Percentiles rank a stretch among this genome's conserved stretches.
These are phyloP conservation scores for Nasonia vitripennis DNA, from an alignment of 1,140 invertebrate genomes.

Conservation along the genomic window DNA sequence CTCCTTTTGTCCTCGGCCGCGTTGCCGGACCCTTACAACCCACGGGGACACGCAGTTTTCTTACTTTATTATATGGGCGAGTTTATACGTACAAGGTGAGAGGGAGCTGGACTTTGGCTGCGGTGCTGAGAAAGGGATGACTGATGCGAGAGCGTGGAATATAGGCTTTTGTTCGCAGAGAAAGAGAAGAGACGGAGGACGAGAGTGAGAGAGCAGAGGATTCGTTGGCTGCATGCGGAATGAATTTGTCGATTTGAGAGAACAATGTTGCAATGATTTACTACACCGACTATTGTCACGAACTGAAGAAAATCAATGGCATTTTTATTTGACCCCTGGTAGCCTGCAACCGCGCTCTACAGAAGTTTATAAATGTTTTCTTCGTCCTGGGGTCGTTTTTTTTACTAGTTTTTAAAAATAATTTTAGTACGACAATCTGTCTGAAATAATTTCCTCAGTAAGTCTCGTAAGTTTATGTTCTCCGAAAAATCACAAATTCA, in stretches of 20 bases:
- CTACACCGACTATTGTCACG: no score
- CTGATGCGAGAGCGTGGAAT: background rate
- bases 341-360: background rate
- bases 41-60: background rate
- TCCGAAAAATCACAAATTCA: background rate
- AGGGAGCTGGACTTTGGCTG: background rate
- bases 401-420: no score
- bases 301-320: background rate
- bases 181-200: background rate
- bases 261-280: background rate
- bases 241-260: slow-evolving; percentile 27
- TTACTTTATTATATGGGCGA: slow-evolving; percentile 9
- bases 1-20: slow-evolving; percentile 25
- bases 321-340: background rate
- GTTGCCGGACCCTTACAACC: slow-evolving; percentile 7
- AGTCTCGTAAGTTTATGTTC: background rate
- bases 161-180: background rate
- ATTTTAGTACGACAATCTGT: no score
- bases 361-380: background rate
- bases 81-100: background rate
- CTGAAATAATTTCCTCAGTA: no score
- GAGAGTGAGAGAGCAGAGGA: slow-evolving; percentile 3
- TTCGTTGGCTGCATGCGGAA: slow-evolving; percentile 16
- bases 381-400: no score
- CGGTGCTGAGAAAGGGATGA: no score